Base-by-base conservation (phyloP, 2,113 vertebrate genomes). In the Thalassoma bifasciatum region DNA sequence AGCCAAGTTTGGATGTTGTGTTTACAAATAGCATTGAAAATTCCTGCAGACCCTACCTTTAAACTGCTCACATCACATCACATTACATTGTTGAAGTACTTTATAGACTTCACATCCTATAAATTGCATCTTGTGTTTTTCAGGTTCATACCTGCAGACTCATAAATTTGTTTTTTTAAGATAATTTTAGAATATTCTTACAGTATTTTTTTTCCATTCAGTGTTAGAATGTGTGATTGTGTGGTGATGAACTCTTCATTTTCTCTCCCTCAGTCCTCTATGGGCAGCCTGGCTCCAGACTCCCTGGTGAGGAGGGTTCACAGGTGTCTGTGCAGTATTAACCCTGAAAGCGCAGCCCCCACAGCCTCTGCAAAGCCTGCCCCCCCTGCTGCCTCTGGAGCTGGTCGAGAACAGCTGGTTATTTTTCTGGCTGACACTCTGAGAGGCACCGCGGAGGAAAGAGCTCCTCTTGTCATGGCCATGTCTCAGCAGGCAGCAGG, bases 371-470 rank as follows among this genome's bases (percentile, higher is more conserved):
- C 81, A 36, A 85, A 70, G 49, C 6, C 59, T 11, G 11, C 30
- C 51, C 2, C 44, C 58, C 0, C 73, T 0, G 59, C 70, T 5
- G 22, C 66, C 0, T 69, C 85, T 1, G 86, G 87, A 0, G 83
- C 96, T 26, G 75, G 82, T 16, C 93, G 82, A 37, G 95, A 97
- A 79, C 97, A 98, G 86, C 88, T 97, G 77, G 78, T 95, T 0
- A 73, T 93, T 62, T 96, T 96, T 51, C 84, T 97, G 50, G 95
- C 95, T 0, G 90, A 95, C 51, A 78, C 94, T 21, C 69, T 98
- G 63, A 95, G 95, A 60, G 97, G 98, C 17, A 97, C 91, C 2
- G 93, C 94, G 0, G 93, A 96, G 54, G 98, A 99, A 71, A 96
- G 95, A 77, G 95, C 95, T 10, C 80, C 91, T 1, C 69, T 97